Base-by-base conservation (phyloP, 2,113 vertebrate species). In the Aspiorhynchus laticeps region DNA sequence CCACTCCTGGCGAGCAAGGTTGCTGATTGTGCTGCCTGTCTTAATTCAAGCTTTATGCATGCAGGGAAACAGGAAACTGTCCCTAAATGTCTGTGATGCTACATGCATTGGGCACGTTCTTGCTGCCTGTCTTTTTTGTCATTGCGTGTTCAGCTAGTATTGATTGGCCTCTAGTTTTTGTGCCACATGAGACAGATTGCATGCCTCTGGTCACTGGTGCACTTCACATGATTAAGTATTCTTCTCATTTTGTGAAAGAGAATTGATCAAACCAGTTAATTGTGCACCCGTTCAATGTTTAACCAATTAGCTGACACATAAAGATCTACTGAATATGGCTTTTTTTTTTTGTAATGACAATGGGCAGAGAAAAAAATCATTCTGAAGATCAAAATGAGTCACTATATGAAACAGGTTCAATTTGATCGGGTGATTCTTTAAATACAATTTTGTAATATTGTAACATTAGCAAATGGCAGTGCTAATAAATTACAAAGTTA, bases 1-100 rank as follows among this genome's bases (percentile, higher is more conserved):
- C 85, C 86, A 87, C 87, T 59, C 65, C 4, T 2, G 80, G 82
- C 79, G 86, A 82, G 53, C 51, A 86, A 63, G 75, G 82, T 63
- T 91, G 33, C 38, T 87, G 81, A 88, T 84, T 86, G 85, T 24
- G 73, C 75, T 88, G 71, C 38, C 86, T 80, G 28, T 75, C 85
- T 89, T 78, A 65, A 56, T 90, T 88, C 91, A 67, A 17, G 63
- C 33, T 78, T 74, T 38, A 28, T 81, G 84, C 63, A 43, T 76
- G n/a, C 56, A 48, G 26, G 31, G 53, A 80, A 79, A 85, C 81
- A 33, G 10, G 31, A 63, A 83, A 65, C 74, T 59, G 71, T 71
- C 36, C 36, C 46, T 51, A 38, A 28, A 46, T 48, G 79, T 46
- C 24, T 61, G 38, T 31, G 31, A 80, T 24, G 80, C n/a, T 2